Conservation (phyloP, 2,888 invertebrate genomes). For the Lasioglossum marginatum region DNA sequence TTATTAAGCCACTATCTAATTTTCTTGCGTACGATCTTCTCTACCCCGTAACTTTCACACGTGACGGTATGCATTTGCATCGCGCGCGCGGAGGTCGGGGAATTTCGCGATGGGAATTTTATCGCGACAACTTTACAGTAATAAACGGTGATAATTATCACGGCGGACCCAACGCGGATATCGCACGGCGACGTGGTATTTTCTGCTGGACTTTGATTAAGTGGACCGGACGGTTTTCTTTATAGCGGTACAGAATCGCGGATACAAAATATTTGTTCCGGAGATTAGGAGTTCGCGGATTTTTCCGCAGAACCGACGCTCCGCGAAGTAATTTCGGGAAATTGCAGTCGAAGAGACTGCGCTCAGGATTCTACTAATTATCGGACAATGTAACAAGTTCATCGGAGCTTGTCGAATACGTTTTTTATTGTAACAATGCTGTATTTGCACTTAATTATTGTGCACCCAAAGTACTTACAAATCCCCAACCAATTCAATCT, state of each 20-base stretch:
- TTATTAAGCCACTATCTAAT: conserved; percentile 52
- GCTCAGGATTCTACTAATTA: background rate
- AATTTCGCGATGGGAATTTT: conserved; percentile 43
- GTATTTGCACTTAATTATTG: background rate
- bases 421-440: background rate
- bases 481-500: too few relatives aligned
- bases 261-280: background rate
- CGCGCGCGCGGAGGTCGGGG: conserved; percentile 19
- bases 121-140: conserved; percentile 34
- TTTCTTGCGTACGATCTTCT: conserved; percentile 41
- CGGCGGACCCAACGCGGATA: background rate
- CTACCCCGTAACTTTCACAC: conserved; percentile 32
- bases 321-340: background rate
- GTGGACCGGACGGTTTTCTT: background rate
- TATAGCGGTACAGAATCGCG: background rate
- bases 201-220: background rate
- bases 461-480: background rate
- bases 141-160: conserved; percentile 50
- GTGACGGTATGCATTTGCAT: conserved; percentile 42
- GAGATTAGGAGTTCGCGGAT: background rate
- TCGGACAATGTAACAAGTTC: background rate
- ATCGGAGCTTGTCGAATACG: background rate
- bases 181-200: conserved; percentile 8
- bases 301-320: background rate
- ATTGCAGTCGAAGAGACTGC: background rate